phyloP scores from a whole-genome alignment of 2,888 invertebrate genomes.

The Spodoptera littoralis region DNA sequence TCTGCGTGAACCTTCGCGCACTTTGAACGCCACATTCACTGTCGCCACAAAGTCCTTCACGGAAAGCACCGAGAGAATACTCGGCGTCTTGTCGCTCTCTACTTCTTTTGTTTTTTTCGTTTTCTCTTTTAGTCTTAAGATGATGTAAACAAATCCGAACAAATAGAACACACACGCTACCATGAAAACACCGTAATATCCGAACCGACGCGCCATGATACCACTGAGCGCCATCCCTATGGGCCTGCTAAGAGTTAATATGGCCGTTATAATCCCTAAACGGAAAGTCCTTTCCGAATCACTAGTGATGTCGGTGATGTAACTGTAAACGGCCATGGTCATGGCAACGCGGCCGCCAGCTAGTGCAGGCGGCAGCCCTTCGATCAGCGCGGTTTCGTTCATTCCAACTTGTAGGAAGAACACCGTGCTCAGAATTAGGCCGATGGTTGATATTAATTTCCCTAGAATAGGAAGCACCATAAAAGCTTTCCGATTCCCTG shows the following conservation, averaged over 20 bases:
- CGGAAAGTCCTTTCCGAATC: slow-evolving; percentile 90
- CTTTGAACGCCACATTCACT: slow-evolving; percentile 81
- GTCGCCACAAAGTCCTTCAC: slow-evolving; percentile 82
- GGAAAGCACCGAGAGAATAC: slow-evolving; percentile 75
- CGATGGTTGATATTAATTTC: slow-evolving; percentile 86
- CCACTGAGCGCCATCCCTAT: slow-evolving; percentile 88
- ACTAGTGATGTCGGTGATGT: slow-evolving; percentile 89
- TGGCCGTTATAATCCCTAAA: slow-evolving; percentile 89
- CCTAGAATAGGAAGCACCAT: slow-evolving; percentile 90
- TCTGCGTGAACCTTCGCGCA: slow-evolving; percentile 75
- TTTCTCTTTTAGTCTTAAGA: slow-evolving; percentile 79
- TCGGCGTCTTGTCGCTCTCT: slow-evolving; percentile 70
- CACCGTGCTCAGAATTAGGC: slow-evolving; percentile 88
- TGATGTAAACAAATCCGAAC: slow-evolving; percentile 81
- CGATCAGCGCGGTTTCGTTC: slow-evolving; percentile 87
- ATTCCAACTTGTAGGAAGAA: slow-evolving; percentile 88
- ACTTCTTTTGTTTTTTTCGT: slow-evolving; percentile 69
- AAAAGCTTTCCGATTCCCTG: slow-evolving; percentile 89
- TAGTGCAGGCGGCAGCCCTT: slow-evolving; percentile 89
- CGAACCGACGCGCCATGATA: slow-evolving; percentile 83
- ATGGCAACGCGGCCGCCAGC: slow-evolving; percentile 90
- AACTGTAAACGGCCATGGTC: slow-evolving; percentile 90
- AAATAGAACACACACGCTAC: slow-evolving; percentile 82
- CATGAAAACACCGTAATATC: slow-evolving; percentile 84
- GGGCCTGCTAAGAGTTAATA: slow-evolving; percentile 86